Base-by-base conservation (phyloP, 2,797 vertebrate genomes). In the Remorina albescens region DNA sequence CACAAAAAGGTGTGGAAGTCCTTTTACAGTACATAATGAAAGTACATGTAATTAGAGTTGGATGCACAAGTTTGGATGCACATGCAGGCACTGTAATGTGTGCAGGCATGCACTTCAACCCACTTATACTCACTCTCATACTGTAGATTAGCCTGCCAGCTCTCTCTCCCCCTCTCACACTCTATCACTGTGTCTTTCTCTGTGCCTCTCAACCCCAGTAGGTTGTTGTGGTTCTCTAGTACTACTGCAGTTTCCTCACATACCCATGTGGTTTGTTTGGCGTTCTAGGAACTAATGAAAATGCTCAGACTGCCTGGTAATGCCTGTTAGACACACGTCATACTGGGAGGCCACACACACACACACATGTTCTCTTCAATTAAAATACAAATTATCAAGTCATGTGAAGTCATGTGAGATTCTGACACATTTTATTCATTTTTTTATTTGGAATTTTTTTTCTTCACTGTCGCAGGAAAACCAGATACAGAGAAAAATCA, bases 251-350 rank as follows among this genome's bases (percentile, higher is more conserved):
- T 86, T 91, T 89, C 86, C 79, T 76, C 78, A 75, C 84, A 87
- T 86, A 70, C 85, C 76, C 80, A 39, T 89, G 82, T 78, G 86
- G 86, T 80, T 84, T 74, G 58, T 76, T 82, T 82, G 78, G 83
- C 70, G 59, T 77, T 89, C 80, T 69, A 87, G 78, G 85, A 89
- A 86, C 85, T 91, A 83, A 90, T 90, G 82, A 90, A 91, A 90
- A 89, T 89, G 76, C 89, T 88, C 87, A 90, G 87, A 90, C 88
- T 86, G 80, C 74, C 59, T 79, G 65, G 88, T 91, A 90, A 88
- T 90, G 70, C 79, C 64, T 75, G 71, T 86, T 74, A 71, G 47
- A 76, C 77, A 80, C 76, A 74, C 79, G 54, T 53, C 80, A 56
- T 56, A 78, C 71, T 65, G 82, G 36, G 83, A 87, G 80, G 69